Base-by-base conservation (phyloP, 2,113 vertebrate species). In the Malurus alboscapulatus region DNA sequence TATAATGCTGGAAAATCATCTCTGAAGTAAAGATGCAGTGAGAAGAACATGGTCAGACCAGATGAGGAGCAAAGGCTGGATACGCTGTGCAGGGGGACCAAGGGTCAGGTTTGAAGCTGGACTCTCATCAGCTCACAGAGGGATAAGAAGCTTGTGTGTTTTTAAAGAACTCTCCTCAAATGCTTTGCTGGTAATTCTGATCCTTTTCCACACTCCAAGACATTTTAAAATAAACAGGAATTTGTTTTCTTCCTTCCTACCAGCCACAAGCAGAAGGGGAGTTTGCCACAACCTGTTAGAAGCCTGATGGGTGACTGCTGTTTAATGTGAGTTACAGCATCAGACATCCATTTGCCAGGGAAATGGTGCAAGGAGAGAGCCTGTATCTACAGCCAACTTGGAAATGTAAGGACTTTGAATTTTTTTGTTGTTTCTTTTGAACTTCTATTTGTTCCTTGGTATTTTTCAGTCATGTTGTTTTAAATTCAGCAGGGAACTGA, bases 11-110 rank as follows among this genome's bases (percentile, higher is more conserved):
- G 11, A 58, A 53, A 90, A 55, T n/a, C 22, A 21, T 3, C 44
- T 61, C 61, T 89, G 77, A 79, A 72, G 13, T n/a, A 47, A 84
- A 54, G 10, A 24, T 24, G 47, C 29, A 8, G 9, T 30, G n/a
- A 54, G 58, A 63, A 90, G 42, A 1, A 18, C 12, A 2, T 34
- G 67, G 30, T 66, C 68, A 79, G 54, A 53, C 17, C 61, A 32
- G 34, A 22, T 14, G 32, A 53, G 40, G 57, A 91, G 17, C 27
- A 54, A 40, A 92, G 88, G 17, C 24, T 36, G 57, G 34, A 42
- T 10, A 47, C 0, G 0, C n/a, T 32, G 14, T 61, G 67, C 44
- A 19, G 15, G 19, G 25, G 14, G 51, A 9, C 14, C 54, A 80
- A 68, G 58, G 38, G 50, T 34, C 2, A 0, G 11, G 32, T 54